Conservation (phyloP, 2,797 vertebrate species). For the Thalassophryne amazonica region DNA sequence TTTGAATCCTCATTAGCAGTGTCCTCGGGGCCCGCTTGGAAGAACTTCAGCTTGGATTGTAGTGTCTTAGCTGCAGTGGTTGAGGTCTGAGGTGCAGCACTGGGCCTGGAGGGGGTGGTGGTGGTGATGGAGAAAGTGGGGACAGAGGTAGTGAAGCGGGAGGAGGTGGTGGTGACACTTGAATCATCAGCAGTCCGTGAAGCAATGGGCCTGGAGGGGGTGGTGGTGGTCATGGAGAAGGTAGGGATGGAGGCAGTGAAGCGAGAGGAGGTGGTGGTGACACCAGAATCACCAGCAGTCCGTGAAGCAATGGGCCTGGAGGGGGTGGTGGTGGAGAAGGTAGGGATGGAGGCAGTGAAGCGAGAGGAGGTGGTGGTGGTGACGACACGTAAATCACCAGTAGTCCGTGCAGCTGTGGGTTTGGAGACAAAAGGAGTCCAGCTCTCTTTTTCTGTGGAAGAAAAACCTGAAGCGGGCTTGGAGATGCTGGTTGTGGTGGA, state of each 20-base stretch:
- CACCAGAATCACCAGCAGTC: too few relatives aligned
- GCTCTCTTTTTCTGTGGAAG: conserved; percentile 10
- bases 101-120: background rate
- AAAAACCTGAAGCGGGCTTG: conserved; percentile 1
- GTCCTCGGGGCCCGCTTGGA: conserved; percentile 35
- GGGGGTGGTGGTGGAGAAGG: background rate
- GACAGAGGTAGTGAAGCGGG: too few relatives aligned
- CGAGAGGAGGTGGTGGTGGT: too few relatives aligned
- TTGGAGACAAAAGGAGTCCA: conserved; percentile 1
- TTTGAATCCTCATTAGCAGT: background rate
- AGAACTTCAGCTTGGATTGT: conserved; percentile 82
- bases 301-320: conserved; percentile 29
- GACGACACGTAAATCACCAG: too few relatives aligned
- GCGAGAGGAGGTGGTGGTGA: too few relatives aligned
- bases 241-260: too few relatives aligned
- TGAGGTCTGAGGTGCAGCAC: conserved; percentile 40
- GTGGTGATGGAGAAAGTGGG: background rate
- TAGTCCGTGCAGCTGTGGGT: background rate
- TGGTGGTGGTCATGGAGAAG: background rate
- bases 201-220: conserved; percentile 10
- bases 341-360: too few relatives aligned
- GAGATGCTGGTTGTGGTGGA: too few relatives aligned
- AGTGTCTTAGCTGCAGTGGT: conserved; percentile 66
- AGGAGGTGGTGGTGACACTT: too few relatives aligned
- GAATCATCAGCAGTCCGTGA: too few relatives aligned